These are phyloP conservation scores for Oedothorax gibbosus DNA, from an alignment of 1,140 invertebrate species.

Conservation along the genomic window DNA sequence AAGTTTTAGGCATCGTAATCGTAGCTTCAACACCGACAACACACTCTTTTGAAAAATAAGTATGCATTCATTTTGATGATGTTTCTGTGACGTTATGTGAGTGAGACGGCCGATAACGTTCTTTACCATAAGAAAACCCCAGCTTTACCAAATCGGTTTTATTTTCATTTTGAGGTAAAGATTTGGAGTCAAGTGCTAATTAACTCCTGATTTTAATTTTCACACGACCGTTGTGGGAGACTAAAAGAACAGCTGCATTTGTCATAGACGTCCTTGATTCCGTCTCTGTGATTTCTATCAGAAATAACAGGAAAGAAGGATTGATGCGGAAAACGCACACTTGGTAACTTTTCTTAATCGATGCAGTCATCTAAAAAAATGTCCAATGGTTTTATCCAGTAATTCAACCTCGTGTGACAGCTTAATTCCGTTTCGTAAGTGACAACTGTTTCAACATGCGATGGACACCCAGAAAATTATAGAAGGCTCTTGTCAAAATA, in stretches of 20 bases:
- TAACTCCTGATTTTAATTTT: background rate
- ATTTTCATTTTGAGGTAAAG: background rate
- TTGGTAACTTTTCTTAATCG: constrained; percentile 8
- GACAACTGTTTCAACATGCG: constrained; percentile 4
- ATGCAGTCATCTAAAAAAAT: background rate
- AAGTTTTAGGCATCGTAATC: background rate
- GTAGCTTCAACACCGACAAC: background rate
- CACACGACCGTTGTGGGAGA: background rate
- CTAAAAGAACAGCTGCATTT: background rate
- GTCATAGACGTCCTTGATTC: constrained; percentile 2
- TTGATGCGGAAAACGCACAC: background rate
- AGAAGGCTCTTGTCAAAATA: background rate
- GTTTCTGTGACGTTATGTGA: background rate
- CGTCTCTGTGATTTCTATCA: constrained; percentile 4
- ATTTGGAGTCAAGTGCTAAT: background rate
- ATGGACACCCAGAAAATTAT: background rate
- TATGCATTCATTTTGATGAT: background rate
- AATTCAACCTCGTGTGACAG: background rate
- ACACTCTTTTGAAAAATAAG: background rate
- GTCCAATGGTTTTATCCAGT: constrained; percentile 3
- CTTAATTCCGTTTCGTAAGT: constrained; percentile 5
- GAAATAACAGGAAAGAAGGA: constrained; percentile 5
- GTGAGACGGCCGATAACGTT: no score
- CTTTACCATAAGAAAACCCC: background rate
- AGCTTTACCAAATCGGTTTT: background rate